A percentile compares a stretch with the other conserved stretches of the same genome.
These are phyloP conservation scores for Conus canariensis DNA, from an alignment of 2,888 invertebrate genomes.

Conservation along the genomic window DNA sequence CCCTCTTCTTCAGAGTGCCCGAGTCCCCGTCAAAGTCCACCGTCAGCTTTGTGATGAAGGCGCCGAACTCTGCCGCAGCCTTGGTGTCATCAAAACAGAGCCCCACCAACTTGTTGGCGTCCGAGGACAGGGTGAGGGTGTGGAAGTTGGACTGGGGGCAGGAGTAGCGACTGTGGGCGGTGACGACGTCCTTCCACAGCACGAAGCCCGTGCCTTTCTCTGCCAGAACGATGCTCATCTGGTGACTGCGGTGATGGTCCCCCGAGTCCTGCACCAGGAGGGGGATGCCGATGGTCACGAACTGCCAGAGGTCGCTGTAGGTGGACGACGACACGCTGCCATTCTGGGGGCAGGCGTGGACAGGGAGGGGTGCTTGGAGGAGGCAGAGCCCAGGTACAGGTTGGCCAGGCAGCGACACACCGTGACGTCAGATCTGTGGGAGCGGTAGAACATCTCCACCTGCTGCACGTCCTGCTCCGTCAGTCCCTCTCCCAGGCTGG, in stretches of 20 bases:
- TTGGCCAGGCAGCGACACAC: slow-evolving; percentile 87
- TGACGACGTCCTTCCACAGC: slow-evolving; percentile 89
- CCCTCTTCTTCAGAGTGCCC: slow-evolving; percentile 82
- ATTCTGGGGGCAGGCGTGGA: background rate
- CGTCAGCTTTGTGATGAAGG: slow-evolving; percentile 82
- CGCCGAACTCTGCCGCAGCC: slow-evolving; percentile 85
- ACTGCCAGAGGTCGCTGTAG: slow-evolving; percentile 82
- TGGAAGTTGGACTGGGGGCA: slow-evolving; percentile 86
- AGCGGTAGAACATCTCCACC: slow-evolving; percentile 80
- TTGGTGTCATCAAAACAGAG: slow-evolving; percentile 88
- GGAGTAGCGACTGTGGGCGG: slow-evolving; percentile 87
- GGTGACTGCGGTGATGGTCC: slow-evolving; percentile 82
- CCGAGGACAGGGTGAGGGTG: slow-evolving; percentile 88
- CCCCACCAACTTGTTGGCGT: slow-evolving; percentile 88
- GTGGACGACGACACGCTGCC: slow-evolving; percentile 20
- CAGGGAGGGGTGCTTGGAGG: slow-evolving; percentile 44
- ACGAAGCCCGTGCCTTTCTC: slow-evolving; percentile 90
- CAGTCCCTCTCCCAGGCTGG: slow-evolving; percentile 64
- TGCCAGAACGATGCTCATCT: slow-evolving; percentile 85
- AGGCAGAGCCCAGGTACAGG: slow-evolving; percentile 76
- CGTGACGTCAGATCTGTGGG: slow-evolving; percentile 88
- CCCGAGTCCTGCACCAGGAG: slow-evolving; percentile 88
- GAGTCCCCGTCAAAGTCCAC: slow-evolving; percentile 89
- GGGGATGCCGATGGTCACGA: slow-evolving; percentile 89
- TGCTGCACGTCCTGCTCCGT: slow-evolving; percentile 74